Base-by-base conservation (phyloP, 92 coral and sea anemone species). In the Muricea muricata region DNA sequence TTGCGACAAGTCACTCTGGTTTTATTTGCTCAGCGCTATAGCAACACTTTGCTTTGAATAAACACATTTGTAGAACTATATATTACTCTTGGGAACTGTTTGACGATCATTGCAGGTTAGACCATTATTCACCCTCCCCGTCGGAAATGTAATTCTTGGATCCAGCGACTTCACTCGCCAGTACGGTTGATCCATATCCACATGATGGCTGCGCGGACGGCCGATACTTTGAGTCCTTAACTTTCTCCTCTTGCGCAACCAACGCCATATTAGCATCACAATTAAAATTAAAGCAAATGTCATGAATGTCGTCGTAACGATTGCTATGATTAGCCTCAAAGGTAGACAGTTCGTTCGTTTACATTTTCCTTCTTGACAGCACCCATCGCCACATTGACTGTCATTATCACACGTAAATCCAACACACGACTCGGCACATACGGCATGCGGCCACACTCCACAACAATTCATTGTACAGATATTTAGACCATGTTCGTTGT, bases 311-410 rank as follows among this genome's bases (percentile, higher is more conserved):
- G 80, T 33, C 60, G 57, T 32, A 10, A 63, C 23, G 23, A 74
- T 63, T 13, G 61, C 80, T 26, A 48, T 74, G 6, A 74, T 74
- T 47, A 74, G 46, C 21, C 37, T 23, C 37, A 74, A 31, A 25
- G 80, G 80, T 23, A 74, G 48, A 35, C 80, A 74, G 61, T 47
- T 29, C 39, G 80, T 46, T 6, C 56, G 1, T 25, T 74, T 74
- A 25, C 80, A 74, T 34, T 14, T 21, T 74, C 80, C 80, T 18
- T 74, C 61, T 18, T 74, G 80, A 17, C 80, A 74, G 37, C 80
- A 74, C 14, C 63, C 80, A 30, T 37, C 63, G 20, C 48, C 61
- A 25, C 80, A 74, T 5, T 74, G 55, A 35, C 34, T 55, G 57
- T 74, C 63, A 20, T 6, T 13, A n/a, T 74, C 61, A 74, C 80